Base-by-base conservation (phyloP, 2,797 vertebrate genomes). In the Mus spretus region DNA sequence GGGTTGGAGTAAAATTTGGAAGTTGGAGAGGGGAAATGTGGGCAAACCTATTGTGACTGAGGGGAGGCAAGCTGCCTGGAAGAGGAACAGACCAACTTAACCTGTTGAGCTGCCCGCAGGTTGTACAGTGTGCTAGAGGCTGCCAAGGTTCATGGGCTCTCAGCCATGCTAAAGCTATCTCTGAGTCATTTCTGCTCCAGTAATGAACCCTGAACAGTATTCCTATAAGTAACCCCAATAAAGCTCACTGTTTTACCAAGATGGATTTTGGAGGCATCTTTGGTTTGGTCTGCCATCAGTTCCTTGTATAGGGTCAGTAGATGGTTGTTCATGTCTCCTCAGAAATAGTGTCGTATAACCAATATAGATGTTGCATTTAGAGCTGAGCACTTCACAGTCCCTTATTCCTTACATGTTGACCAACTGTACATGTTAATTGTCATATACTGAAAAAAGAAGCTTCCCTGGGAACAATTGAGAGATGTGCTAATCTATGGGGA, bases 1-100 rank as follows among this genome's bases (percentile, higher is more conserved):
- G 65, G 75, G 34, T 89, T 95, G 50, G 67, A 92, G 81, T 95
- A 65, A 94, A 93, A 82, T 75, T 90, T 94, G 87, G 85, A 96
- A 80, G 81, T 50, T 70, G 57, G 75, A 92, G 24, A 93, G 53
- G 28, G 8, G 55, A 89, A 81, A 84, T 8, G 20, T n/a, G 57
- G 4, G 22, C 9, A 82, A 20, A 53, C 50, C 28, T 72, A 24
- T 50, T 50, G 81, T 82, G n/a, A 55, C 40, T 57, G 0, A 15
- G 34, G 6, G 8, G 74, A 26, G 47, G 2, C 78, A 88, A 67
- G 17, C 44, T 85, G 31, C 63, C 44, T n/a, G 61, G 59, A n/a
- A n/a, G 44, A 67, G 44, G 44, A 34, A 70, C 63, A 85, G 63
- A 53, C 0, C 44, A n/a, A 53, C 44, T 24, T 6, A 70, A 70